Evolutionary conservation across 2,797 vertebrate genomes (phyloP), one percentile per base, ranked within the genome.

Genomic region (Heteromormyrus szaboi): DNA sequence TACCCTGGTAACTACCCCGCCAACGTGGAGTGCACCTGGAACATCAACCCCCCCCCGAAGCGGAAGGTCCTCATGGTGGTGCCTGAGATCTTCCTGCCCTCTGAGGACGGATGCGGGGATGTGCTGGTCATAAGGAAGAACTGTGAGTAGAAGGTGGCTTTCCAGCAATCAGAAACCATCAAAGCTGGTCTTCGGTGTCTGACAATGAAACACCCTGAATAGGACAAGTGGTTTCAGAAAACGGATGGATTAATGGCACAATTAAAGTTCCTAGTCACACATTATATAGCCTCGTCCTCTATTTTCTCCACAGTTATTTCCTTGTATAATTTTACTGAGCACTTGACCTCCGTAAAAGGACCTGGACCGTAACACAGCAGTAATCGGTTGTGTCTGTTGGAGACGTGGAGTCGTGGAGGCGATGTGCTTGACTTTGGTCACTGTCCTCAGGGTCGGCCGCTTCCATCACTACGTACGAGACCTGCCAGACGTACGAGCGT

Each of bases 121-220:
- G 97, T 99, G 91, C 94, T 99, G 93, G 98, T 99, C 88, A 99
- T 99, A 98, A 97, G 98, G 94, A 99, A 99, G 97, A 99, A 99
- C 96, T 98, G 98, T 99, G 95, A 96, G 97, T 96, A 91, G 17
- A 17, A 4, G 86, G 8, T 11, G 79, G 37, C 2, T 19, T 22
- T 14, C 51, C 19, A 41, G 46, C 8, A 6, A 2, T 56, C 76
- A 41, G 53, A 4, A 44, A 46, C 44, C 6, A 2, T 8, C 12
- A 22, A 25, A 25, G 12, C 50, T 33, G 14, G 81, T 48, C n/a
- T 84, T 84, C 12, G 5, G n/a, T 84, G 19, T 22, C 65, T 68
- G 11, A 33, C 65, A 68, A 14, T 68, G 29, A 33, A 33, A 33
- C 0, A 0, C n/a, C 56, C 56, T 22, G 7, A 59, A 59, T 22